Percentiles rank a stretch among this genome's conserved stretches.
Conservation (phyloP, 2,113 vertebrate species). For the Tupaia tana region DNA sequence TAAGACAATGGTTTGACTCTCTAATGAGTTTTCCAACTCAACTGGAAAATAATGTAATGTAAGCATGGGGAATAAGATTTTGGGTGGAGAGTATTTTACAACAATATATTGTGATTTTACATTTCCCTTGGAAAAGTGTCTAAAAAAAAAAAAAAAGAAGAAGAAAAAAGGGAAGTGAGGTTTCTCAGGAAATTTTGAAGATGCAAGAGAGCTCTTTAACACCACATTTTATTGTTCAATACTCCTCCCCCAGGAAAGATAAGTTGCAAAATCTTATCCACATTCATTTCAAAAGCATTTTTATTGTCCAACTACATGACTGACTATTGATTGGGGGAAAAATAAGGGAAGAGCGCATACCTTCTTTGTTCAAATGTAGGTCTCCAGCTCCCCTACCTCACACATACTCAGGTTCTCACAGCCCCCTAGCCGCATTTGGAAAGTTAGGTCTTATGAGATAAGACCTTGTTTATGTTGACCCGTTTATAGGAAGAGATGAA, state of each 20-base stretch:
- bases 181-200: not conserved
- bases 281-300: not conserved
- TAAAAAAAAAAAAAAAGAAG: not conserved
- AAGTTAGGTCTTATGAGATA: not conserved
- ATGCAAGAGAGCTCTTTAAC: not conserved
- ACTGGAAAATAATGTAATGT: not conserved
- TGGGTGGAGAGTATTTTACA: not conserved
- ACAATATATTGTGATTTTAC: not conserved
- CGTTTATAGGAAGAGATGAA: not conserved
- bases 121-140: not conserved
- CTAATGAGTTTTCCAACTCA: not conserved
- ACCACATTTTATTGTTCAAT: not conserved
- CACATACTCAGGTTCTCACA: not conserved
- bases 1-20: not conserved
- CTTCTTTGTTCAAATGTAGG: not conserved
- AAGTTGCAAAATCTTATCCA: slow-evolving; percentile 6
- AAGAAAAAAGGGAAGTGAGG: not conserved
- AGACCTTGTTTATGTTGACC: not conserved
- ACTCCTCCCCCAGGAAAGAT: not conserved
- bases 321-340: not conserved
- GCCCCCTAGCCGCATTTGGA: not conserved
- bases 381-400: not conserved
- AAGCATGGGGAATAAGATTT: not conserved
- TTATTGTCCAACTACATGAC: not conserved
- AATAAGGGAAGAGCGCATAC: fast-evolving